Percentiles rank a stretch among this genome's conserved stretches.
Evolutionary conservation across 2,888 invertebrate genomes (phyloP).

Genomic region (Drosophila rellima): DNA sequence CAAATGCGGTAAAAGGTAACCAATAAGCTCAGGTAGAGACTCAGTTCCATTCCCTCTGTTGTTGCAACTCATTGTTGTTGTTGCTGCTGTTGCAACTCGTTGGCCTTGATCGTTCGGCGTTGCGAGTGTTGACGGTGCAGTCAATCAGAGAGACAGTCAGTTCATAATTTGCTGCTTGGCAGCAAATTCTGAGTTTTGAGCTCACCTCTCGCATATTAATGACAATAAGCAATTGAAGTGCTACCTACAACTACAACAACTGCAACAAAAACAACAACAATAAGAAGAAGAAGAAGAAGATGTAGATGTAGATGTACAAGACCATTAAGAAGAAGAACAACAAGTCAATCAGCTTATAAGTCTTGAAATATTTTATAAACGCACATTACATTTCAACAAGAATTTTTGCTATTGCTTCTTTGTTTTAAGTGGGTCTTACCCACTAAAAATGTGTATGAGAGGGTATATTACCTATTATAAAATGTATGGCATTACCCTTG

Average conservation of each 20-base stretch:
- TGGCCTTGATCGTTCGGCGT: constrained; percentile 45
- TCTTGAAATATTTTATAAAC: background rate
- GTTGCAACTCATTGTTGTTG: background rate
- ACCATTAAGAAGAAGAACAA: background rate
- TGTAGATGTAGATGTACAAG: background rate
- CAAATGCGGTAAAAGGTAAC: constrained; percentile 41
- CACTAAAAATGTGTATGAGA: background rate
- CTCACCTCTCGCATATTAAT: constrained; percentile 48
- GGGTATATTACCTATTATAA: background rate
- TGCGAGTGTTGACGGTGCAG: constrained; percentile 9
- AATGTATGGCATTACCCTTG: no score
- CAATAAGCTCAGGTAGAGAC: constrained; percentile 22
- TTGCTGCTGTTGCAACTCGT: constrained; percentile 12
- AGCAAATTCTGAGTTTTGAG: constrained; percentile 6
- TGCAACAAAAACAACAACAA: background rate
- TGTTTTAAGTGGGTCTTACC: background rate
- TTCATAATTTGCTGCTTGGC: constrained; percentile 9
- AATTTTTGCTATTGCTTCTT: background rate
- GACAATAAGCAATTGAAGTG: constrained; percentile 16
- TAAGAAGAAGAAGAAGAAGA: background rate
- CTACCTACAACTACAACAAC: background rate
- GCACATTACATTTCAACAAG: constrained; percentile 4
- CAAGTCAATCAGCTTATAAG: constrained; percentile 7
- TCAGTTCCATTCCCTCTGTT: background rate
- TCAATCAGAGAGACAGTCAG: constrained; percentile 19